Base-by-base conservation (phyloP, 2,888 invertebrate species). In the Drosophila affinis region DNA sequence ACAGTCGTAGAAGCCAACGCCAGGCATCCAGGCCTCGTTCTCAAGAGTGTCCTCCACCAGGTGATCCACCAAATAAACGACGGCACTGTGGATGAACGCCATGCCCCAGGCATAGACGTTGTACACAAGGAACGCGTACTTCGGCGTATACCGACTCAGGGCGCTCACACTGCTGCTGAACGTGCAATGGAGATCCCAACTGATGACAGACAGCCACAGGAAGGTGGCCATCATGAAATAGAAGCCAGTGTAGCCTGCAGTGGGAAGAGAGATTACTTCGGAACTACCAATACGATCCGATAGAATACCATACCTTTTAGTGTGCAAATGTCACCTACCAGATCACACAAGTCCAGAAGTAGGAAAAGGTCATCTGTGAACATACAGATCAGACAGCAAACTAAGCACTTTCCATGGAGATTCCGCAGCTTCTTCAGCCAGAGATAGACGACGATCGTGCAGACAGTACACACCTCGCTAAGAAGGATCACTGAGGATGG, bases 141-240 rank as follows among this genome's bases (percentile, higher is more conserved):
- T 77, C 7, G 69, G 70, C 9, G 76, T 62, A 34, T 72, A 73
- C 10, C 78, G 80, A 18, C 73, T 76, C 4, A 71, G 58, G 0
- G 70, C 76, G 34, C 73, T 78, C 27, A 46, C 64, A 27, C 67
- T 77, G 1, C 68, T 75, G 0, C 81, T 77, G 34, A 91, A 85
- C 57, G 78, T 79, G 93, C 95, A 95, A 95, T 96, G 97, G 84
- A 97, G 95, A 89, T 97, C 96, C 90, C 96, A 95, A 90, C 97
- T 96, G 94, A 97, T 96, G 12, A 96, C 95, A 89, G 96, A 96
- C 81, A 97, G 93, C 97, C 97, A 97, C 90, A 96, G 95, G 93
- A 97, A 97, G 75, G 95, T 95, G 27, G 95, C 94, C 92, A 96
- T 93, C 88, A 96, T 95, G 67, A 95, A 94, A 91, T 94, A 96